Evolutionary conservation across 2,113 vertebrate genomes (phyloP).

Genomic region (Grallaria varia): DNA sequence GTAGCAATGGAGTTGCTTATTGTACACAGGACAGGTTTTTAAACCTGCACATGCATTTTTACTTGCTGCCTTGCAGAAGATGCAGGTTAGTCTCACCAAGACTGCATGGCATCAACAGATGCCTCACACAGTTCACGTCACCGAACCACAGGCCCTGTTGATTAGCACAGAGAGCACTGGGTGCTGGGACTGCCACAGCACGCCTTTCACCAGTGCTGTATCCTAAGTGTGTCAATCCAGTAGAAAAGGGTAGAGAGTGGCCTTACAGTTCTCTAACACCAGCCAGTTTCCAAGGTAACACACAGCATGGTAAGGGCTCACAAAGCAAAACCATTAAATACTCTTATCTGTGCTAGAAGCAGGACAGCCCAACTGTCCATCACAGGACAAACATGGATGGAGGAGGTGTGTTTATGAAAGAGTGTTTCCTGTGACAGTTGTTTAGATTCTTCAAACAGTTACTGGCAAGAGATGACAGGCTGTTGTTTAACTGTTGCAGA

Average conservation of each 20-base stretch:
- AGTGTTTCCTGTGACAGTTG: neutral
- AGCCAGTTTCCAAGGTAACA: conserved; percentile 30
- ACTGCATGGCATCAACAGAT: neutral
- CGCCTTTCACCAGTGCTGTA: neutral
- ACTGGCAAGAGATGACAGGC: neutral
- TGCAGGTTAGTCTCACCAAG: neutral
- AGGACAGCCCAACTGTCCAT: neutral
- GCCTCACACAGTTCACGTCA: rapidly evolving
- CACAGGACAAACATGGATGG: neutral
- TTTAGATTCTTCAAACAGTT: neutral
- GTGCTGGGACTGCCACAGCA: neutral
- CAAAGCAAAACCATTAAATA: neutral
- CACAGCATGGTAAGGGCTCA: neutral
- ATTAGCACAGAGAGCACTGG: rapidly evolving
- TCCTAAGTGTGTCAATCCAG: neutral
- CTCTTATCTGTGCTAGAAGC: neutral
- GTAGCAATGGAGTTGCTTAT: neutral
- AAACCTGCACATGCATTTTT: neutral
- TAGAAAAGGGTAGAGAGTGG: neutral
- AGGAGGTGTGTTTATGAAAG: neutral
- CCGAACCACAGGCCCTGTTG: neutral
- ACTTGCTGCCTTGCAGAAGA: neutral
- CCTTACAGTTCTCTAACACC: neutral
- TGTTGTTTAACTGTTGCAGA: neutral
- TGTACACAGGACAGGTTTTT: neutral